A percentile compares a stretch with the other conserved stretches of the same genome.
Conservation (phyloP, 2,797 vertebrate species). For the Sphaeramia orbicularis region DNA sequence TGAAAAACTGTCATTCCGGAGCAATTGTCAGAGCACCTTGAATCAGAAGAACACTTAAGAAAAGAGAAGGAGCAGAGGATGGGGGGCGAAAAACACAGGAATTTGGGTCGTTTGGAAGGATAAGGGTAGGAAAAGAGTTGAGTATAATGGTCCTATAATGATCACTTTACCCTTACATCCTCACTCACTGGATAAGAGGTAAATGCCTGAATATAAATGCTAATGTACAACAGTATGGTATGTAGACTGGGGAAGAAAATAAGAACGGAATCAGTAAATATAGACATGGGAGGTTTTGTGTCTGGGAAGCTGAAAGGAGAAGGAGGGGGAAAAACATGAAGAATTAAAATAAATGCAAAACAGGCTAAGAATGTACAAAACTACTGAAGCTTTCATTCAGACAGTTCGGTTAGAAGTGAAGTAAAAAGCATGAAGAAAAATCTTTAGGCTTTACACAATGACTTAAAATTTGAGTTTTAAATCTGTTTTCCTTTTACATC, state of each 20-base stretch:
- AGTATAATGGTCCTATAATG: conserved; percentile 41
- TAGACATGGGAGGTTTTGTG: background rate
- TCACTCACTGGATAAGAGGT: conserved; percentile 18
- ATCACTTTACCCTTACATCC: conserved; percentile 25
- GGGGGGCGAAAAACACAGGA: conserved; percentile 33
- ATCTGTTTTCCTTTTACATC: background rate
- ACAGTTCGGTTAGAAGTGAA: background rate
- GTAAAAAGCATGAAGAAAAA: background rate
- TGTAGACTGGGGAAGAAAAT: background rate
- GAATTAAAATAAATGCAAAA: conserved; percentile 2
- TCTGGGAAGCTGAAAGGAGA: background rate
- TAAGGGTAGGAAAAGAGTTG: conserved; percentile 37
- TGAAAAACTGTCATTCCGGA: conserved; percentile 70
- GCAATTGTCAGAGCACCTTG: conserved; percentile 80
- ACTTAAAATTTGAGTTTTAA: too few relatives aligned
- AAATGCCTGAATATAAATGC: conserved; percentile 10
- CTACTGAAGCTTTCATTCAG: background rate
- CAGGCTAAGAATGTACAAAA: background rate
- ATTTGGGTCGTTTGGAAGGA: conserved; percentile 43
- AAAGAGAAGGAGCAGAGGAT: conserved; percentile 43
- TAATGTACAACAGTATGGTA: background rate
- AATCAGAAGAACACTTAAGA: conserved; percentile 72
- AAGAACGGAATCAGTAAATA: conserved; percentile 2
- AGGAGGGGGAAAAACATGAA: background rate
- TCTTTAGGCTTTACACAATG: too few relatives aligned